These are phyloP conservation scores for Masnerella sp. DNA, from an alignment of 2,888 invertebrate species.

Conservation along the genomic window DNA sequence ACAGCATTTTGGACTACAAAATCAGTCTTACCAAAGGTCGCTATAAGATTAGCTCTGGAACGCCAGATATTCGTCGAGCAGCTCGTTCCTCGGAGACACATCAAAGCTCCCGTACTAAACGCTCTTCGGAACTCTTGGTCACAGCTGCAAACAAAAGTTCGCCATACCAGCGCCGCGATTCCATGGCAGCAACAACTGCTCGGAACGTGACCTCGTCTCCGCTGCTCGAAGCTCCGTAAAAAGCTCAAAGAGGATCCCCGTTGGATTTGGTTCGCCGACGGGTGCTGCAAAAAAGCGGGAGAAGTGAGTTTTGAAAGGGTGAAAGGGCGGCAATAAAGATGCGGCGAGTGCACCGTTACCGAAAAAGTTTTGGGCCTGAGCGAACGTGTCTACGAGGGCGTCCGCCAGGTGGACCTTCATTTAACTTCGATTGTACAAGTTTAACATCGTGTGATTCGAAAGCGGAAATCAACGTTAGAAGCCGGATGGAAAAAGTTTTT, in stretches of 20 bases:
- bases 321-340: slow-evolving; percentile 39
- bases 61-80: slow-evolving; percentile 53
- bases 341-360: slow-evolving; percentile 54
- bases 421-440: slow-evolving; percentile 72
- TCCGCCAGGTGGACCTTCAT: slow-evolving; percentile 60
- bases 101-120: slow-evolving; percentile 62
- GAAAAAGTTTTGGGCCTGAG: slow-evolving; percentile 60
- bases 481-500: neutral
- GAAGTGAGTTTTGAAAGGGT: slow-evolving; percentile 47
- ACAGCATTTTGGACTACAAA: slow-evolving; percentile 25
- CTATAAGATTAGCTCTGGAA: slow-evolving; percentile 42
- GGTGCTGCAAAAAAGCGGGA: slow-evolving; percentile 21
- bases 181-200: slow-evolving; percentile 53
- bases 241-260: slow-evolving; percentile 49
- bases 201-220: slow-evolving; percentile 56
- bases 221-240: slow-evolving; percentile 38
- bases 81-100: slow-evolving; percentile 62
- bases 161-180: slow-evolving; percentile 51
- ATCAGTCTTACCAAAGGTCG: slow-evolving; percentile 28
- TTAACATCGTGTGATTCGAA: slow-evolving; percentile 68
- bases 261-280: slow-evolving; percentile 39
- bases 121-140: slow-evolving; percentile 60
- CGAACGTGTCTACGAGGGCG: slow-evolving; percentile 13
- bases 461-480: slow-evolving; percentile 1
- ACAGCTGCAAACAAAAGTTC: slow-evolving; percentile 67